Conservation (phyloP, 2,888 invertebrate genomes). For the Rhaphigaster nebulosa region DNA sequence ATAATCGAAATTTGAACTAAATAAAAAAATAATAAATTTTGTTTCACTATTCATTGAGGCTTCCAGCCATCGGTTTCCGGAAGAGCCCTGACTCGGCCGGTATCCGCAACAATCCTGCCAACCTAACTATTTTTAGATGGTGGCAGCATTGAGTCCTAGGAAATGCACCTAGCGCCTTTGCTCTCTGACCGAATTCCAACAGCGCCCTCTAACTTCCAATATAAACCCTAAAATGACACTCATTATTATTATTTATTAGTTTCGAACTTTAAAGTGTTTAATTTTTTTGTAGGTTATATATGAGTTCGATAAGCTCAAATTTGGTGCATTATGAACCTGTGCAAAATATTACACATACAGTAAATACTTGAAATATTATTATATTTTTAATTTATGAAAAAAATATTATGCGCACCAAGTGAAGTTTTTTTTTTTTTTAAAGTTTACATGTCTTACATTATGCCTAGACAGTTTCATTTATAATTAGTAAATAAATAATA, state of each 20-base stretch:
- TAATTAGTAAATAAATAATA: background rate
- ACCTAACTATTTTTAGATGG: slow-evolving; percentile 47
- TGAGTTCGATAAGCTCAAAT: background rate
- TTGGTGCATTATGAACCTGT: background rate
- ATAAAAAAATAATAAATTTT: background rate
- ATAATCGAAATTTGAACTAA: background rate
- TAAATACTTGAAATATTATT: background rate
- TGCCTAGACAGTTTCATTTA: background rate
- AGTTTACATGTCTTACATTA: no score
- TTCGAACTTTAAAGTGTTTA: background rate
- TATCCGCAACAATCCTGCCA: slow-evolving; percentile 46
- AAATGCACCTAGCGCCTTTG: slow-evolving; percentile 38
- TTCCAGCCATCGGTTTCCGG: slow-evolving; percentile 22
- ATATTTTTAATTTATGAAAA: no score
- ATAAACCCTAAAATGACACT: background rate
- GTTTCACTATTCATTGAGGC: background rate
- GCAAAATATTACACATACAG: background rate
- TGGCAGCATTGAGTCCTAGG: slow-evolving; percentile 49
- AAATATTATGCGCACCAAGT: no score
- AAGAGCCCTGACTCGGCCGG: slow-evolving; percentile 41
- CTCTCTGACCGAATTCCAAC: slow-evolving; percentile 28
- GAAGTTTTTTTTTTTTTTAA: no score
- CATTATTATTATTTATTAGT: background rate
- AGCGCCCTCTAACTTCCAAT: background rate
- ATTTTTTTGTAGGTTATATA: background rate